Base-by-base conservation (phyloP, 2,797 vertebrate species). In the Pangasius krempfi region DNA sequence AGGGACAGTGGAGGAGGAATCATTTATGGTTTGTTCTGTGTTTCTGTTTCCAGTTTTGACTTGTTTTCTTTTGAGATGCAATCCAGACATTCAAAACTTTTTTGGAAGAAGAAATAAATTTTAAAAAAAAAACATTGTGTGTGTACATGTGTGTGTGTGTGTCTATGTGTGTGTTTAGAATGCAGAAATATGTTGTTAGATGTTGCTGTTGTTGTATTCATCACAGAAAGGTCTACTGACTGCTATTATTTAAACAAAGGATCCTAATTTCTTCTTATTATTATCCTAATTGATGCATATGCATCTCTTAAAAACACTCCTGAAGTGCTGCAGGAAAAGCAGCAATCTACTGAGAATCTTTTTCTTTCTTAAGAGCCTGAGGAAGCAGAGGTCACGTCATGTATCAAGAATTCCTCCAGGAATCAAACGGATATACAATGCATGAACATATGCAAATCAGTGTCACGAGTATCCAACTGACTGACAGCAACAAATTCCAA, bases 401-500 rank as follows among this genome's bases (percentile, higher is more conserved):
- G 82, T 68, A 68, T 52, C n/a, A 13, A 52, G 44, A 70, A 68
- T 52, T 68, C 82, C 82, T 84, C 62, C 64, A 25, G 82, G 62
- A 84, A 84, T 84, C 44, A 30, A 33, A 84, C 16, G 22, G 64
- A 68, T 66, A 89, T 85, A 40, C 58, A 62, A 44, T 84, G 56
- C 62, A 84, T 66, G 82, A 60, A 62, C 58, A 54, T 62, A 86
- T 86, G 85, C 85, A 86, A 78, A 86, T 86, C 70, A 86, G 85
- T 62, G 56, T 76, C 40, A 75, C 73, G 54, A 58, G 37, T 72
- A 78, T 75, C 70, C 44, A 16, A 75, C 85, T 79, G 87, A 88
- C 79, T 88, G 87, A 88, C 87, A 88, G 64, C 87, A 88, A 83
- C 80, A 84, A 37, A 83, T 88, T 88, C 80, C 80, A 84, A 87